phyloP scores from a whole-genome alignment of 2,797 vertebrate species.

The Enteromius treurensis region DNA sequence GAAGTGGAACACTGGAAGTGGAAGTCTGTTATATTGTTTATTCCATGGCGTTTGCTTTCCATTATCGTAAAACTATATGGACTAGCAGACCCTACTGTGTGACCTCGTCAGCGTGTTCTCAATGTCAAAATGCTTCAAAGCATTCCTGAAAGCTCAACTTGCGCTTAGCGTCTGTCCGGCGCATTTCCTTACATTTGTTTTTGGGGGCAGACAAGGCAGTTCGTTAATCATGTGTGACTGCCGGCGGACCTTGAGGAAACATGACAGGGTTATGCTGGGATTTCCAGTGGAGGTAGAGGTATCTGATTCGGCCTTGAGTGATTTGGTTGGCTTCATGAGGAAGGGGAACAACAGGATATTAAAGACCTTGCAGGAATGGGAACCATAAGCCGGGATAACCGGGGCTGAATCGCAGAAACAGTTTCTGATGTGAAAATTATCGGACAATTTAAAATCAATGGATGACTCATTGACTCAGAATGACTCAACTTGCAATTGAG shows the following conservation, averaged over 20 bases:
- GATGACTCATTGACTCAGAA: neutral
- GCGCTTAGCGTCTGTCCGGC: conserved; percentile 52
- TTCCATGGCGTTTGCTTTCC: conserved; percentile 50
- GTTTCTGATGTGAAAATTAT: neutral
- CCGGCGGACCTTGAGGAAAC: conserved; percentile 38
- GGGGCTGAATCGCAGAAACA: neutral
- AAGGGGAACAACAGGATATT: conserved; percentile 69
- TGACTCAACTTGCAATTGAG: neutral
- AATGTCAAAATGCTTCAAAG: conserved; percentile 53
- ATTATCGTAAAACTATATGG: conserved; percentile 56
- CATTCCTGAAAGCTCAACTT: conserved; percentile 60
- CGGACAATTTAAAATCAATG: neutral
- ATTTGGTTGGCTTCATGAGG: conserved; percentile 36
- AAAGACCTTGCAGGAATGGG: conserved; percentile 53
- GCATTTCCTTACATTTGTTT: conserved; percentile 54
- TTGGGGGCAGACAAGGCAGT: conserved; percentile 32
- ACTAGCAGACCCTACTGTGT: conserved; percentile 49
- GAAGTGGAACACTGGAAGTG: conserved; percentile 25
- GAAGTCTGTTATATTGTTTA: conserved; percentile 52
- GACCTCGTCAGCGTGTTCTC: conserved; percentile 53
- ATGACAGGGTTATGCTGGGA: conserved; percentile 40
- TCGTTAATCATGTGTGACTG: conserved; percentile 46
- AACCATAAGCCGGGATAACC: conserved; percentile 10
- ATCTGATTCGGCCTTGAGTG: conserved; percentile 50
- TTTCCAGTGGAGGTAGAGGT: conserved; percentile 44